Conservation (phyloP, 2,113 vertebrate genomes). For the Coracopsis vasa region DNA sequence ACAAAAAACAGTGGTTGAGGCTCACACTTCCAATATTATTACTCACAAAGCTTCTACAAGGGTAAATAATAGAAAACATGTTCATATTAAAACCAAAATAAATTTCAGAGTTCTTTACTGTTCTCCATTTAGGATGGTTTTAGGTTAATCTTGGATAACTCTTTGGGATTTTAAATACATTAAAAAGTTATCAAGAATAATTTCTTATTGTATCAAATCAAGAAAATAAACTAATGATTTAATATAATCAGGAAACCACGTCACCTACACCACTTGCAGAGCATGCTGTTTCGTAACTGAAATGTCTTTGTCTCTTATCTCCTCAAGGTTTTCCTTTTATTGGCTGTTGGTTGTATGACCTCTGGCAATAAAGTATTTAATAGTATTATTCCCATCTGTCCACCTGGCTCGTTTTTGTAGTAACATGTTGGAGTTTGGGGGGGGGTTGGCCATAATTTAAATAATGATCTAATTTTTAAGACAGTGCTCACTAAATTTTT, state of each 20-base stretch:
- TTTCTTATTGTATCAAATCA: not conserved
- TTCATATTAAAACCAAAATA: not conserved
- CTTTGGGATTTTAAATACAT: not conserved
- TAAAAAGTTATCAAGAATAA: not conserved
- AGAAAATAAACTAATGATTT: not conserved
- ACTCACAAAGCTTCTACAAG: not conserved
- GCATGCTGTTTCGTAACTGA: not conserved
- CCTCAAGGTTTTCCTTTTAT: not conserved
- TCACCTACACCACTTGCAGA: not conserved
- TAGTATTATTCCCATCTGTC: conserved; percentile 52
- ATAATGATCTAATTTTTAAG: conserved; percentile 10
- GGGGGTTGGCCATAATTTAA: not conserved
- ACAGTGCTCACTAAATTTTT: not conserved
- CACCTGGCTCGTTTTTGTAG: conserved; percentile 2
- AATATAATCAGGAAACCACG: not conserved
- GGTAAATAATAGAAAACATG: not conserved
- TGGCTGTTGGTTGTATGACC: not conserved
- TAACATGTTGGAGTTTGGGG: not conserved
- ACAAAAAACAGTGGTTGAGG: not conserved
- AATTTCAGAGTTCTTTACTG: not conserved
- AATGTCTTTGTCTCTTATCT: not conserved
- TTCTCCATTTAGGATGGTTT: not conserved
- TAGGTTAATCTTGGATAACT: not conserved
- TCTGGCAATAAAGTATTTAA: conserved; percentile 29
- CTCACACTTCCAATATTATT: not conserved